Evolutionary conservation across 1,140 invertebrate genomes (phyloP).

Genomic region (Pentalonia nigronervosa): DNA sequence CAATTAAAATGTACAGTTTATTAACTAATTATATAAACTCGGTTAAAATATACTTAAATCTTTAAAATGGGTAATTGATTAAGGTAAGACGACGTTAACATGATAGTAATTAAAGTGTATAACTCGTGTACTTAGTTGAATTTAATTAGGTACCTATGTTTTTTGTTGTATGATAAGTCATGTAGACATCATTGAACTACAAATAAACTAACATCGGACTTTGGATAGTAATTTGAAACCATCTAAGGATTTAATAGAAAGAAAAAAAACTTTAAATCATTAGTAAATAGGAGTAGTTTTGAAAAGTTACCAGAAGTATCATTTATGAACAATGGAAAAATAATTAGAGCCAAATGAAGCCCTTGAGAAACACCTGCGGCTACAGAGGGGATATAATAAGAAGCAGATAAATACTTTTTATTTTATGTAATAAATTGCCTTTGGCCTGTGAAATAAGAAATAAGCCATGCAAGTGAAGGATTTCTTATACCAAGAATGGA

Average conservation of each 20-base stretch:
- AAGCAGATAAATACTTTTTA: neutral
- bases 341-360: conserved; percentile 16
- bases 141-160: neutral
- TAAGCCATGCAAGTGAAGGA: neutral
- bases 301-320: conserved; percentile 7
- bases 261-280: neutral
- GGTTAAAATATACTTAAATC: neutral
- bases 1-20: neutral
- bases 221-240: neutral
- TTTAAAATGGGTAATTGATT: neutral
- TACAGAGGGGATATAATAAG: neutral
- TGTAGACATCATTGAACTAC: neutral
- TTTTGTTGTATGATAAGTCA: neutral
- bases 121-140: neutral
- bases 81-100: neutral
- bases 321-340: neutral
- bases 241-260: neutral
- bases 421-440: neutral
- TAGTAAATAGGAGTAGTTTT: neutral
- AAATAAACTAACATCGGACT: neutral
- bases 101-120: neutral
- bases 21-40: neutral
- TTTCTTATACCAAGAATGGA: neutral
- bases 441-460: neutral
- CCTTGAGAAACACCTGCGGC: neutral